phyloP scores from a whole-genome alignment of 2,888 invertebrate species.

The Lomographa bimaculata region DNA sequence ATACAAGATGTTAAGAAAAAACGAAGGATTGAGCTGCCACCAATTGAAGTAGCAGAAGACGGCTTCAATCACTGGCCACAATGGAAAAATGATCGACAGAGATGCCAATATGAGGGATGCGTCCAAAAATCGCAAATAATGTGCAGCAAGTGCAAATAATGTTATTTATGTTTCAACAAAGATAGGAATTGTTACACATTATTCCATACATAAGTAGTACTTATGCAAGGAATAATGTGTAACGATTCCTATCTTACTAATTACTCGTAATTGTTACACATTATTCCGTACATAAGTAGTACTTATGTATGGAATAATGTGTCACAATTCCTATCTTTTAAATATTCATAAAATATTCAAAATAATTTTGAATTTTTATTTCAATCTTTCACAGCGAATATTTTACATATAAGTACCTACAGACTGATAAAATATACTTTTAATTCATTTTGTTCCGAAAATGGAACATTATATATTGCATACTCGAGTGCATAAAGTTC shows the following conservation, averaged over 20 bases:
- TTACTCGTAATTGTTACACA: constrained; percentile 16
- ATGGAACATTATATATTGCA: background rate
- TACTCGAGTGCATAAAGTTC: background rate
- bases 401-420: too few relatives aligned
- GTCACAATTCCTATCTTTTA: background rate
- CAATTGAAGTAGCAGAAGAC: constrained; percentile 23
- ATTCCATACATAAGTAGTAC: background rate
- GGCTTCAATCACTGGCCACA: constrained; percentile 23
- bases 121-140: constrained; percentile 17
- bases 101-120: constrained; percentile 19
- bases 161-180: constrained; percentile 22
- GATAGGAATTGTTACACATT: constrained; percentile 13
- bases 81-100: constrained; percentile 22
- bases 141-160: constrained; percentile 21
- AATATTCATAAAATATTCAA: too few relatives aligned
- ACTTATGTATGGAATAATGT: background rate
- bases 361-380: too few relatives aligned
- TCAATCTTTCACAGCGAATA: too few relatives aligned
- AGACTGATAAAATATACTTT: too few relatives aligned
- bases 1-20: too few relatives aligned
- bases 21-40: constrained; percentile 19
- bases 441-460: constrained; percentile 1
- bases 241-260: background rate
- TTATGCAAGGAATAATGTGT: background rate
- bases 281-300: background rate